Conservation (phyloP, 2,797 vertebrate genomes). For the Sebastes variabilis region DNA sequence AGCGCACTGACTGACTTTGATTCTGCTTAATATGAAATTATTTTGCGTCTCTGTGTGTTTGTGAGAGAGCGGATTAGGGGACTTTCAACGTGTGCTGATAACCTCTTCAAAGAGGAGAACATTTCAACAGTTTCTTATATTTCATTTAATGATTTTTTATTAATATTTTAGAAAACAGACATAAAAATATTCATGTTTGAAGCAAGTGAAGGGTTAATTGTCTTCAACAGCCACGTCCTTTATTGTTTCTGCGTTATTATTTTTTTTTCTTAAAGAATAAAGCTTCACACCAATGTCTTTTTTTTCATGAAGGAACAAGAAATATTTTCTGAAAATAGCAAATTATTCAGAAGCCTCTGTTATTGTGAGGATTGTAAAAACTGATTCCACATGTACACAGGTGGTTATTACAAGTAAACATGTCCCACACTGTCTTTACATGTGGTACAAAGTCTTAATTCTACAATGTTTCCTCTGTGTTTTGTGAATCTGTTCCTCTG, state of each 20-base stretch:
- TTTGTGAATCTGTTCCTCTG: slow-evolving; percentile 37
- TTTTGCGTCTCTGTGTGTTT: slow-evolving; percentile 20
- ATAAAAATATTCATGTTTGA: neutral
- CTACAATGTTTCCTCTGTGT: slow-evolving; percentile 27
- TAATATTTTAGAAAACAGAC: neutral
- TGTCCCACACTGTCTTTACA: slow-evolving; percentile 5
- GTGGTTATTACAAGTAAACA: slow-evolving; percentile 31
- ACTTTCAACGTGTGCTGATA: slow-evolving; percentile 15
- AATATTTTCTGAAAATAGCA: neutral
- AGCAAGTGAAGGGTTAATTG: slow-evolving; percentile 13
- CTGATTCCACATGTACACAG: neutral
- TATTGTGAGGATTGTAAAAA: neutral
- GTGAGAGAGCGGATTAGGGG: slow-evolving; percentile 12
- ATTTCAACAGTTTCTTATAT: slow-evolving; percentile 11
- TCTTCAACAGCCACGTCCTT: neutral
- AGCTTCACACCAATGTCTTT: neutral
- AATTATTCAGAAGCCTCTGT: neutral
- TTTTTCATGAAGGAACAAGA: neutral
- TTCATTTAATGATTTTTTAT: neutral
- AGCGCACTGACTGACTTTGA: slow-evolving; percentile 31
- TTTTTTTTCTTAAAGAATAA: neutral
- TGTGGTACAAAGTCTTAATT: slow-evolving; percentile 13
- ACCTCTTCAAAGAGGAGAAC: slow-evolving; percentile 26
- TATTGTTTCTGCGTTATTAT: neutral
- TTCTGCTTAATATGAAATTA: slow-evolving; percentile 30